Evolutionary conservation across 1,140 invertebrate species (phyloP), one percentile per base, ranked within the genome.

Genomic region (Eciton burchellii): DNA sequence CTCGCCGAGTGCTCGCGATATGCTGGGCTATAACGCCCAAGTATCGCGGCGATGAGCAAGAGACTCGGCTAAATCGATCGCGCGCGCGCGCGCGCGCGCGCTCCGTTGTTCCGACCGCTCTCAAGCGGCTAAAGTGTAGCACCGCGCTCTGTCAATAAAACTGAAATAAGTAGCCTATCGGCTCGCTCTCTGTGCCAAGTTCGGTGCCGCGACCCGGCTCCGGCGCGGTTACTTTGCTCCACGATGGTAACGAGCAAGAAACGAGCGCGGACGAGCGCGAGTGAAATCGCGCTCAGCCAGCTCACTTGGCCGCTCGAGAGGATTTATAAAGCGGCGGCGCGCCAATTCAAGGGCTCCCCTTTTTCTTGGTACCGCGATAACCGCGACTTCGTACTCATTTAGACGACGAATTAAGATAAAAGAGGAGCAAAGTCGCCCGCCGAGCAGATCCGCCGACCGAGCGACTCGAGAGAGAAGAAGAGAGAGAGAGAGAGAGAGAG

Each of bases 381-480:
- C 84, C 81, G 86, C 86, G 81, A 88, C 84, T 88, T 72, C 83
- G 74, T 88, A 84, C 87, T 88, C 84, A 88, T 88, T 88, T 88
- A 88, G 86, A 88, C 87, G 87, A 88, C 84, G 87, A 88, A 88
- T 88, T 88, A 88, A 85, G 87, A 88, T 88, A 88, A 88, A 88
- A 88, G 86, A 88, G 87, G 81, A 85, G 86, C 86, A 88, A 88
- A 88, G 86, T 88, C 86, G 86, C 54, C 29, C 73, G 85, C n/a
- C n/a, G n/a, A n/a, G n/a, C 63, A 73, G 87, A 79, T 85, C 66
- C 83, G 54, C 77, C 86, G 83, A n/a, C 29, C 60, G 56, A 88
- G 87, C 87, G 73, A 68, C 24, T 81, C 60, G 79, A 29, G 59
- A 81, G 47, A 54, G 41, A 43, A 60, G n/a, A n/a, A n/a, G n/a